These are phyloP conservation scores for Sarotherodon lohbergeri DNA, from an alignment of 2,113 vertebrate genomes.

Conservation along the genomic window DNA sequence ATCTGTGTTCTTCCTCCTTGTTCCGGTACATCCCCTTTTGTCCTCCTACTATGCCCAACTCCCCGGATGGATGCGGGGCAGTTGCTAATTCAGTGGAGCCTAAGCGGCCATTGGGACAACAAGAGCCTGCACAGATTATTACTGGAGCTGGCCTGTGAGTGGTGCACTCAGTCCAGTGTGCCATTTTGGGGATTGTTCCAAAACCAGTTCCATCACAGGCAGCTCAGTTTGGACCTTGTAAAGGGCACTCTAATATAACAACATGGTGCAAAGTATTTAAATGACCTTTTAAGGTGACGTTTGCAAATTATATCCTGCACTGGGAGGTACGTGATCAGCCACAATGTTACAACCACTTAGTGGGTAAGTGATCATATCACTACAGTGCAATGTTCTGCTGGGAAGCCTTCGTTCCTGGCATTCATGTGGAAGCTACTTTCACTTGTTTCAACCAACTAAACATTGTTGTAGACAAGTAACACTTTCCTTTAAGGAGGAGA, in stretches of 20 bases:
- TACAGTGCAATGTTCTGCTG: background rate
- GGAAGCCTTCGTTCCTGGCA: rapidly evolving
- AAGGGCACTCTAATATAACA: constrained; percentile 28
- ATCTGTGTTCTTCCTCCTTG: constrained; percentile 69
- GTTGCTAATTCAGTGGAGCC: constrained; percentile 13
- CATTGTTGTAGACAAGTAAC: background rate
- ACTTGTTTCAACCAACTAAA: background rate
- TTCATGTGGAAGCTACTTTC: background rate
- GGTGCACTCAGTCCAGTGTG: background rate
- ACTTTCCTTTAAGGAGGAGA: background rate
- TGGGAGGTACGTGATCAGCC: background rate
- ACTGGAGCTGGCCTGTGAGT: constrained; percentile 48
- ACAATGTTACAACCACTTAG: background rate
- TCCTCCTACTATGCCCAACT: constrained; percentile 50
- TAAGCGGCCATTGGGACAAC: constrained; percentile 28
- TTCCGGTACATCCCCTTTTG: constrained; percentile 79
- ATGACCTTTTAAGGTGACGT: background rate
- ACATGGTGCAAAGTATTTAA: constrained; percentile 3
- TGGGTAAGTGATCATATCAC: background rate
- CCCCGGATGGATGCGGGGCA: background rate
- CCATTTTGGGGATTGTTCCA: background rate
- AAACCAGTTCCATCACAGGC: background rate
- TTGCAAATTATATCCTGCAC: background rate
- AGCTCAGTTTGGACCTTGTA: constrained; percentile 24
- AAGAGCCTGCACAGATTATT: constrained; percentile 46